These are phyloP conservation scores for Timandra comae DNA, from an alignment of 2,888 invertebrate species.

Conservation along the genomic window DNA sequence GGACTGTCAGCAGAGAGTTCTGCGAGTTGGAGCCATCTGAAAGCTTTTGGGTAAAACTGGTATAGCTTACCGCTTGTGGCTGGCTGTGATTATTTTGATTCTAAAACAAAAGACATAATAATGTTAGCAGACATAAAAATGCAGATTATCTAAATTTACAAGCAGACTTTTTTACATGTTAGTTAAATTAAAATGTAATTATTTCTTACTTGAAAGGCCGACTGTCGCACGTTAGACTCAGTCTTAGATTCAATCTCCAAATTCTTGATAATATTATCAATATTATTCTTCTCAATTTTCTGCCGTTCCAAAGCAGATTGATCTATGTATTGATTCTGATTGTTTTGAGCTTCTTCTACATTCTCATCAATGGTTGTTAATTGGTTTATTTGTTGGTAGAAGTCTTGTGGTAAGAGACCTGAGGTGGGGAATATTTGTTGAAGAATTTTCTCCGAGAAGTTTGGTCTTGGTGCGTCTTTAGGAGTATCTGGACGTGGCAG, in stretches of 20 bases:
- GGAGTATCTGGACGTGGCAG: slow-evolving; percentile 5
- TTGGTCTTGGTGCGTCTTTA: slow-evolving; percentile 4
- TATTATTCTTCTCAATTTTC: not conserved
- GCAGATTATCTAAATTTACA: not conserved
- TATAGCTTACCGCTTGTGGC: slow-evolving; percentile 50
- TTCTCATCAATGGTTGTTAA: too few relatives aligned
- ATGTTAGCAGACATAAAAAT: too few relatives aligned
- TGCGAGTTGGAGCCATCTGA: slow-evolving; percentile 18
- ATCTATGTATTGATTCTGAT: too few relatives aligned
- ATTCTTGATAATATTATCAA: slow-evolving; percentile 3
- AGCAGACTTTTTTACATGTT: too few relatives aligned
- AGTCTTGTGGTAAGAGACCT: slow-evolving; percentile 3
- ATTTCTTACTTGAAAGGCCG: too few relatives aligned
- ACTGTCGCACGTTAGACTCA: too few relatives aligned
- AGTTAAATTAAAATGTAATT: too few relatives aligned
- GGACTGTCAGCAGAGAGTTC: not conserved
- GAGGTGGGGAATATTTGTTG: not conserved
- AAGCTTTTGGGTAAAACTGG: slow-evolving; percentile 47
- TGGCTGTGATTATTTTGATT: slow-evolving; percentile 40
- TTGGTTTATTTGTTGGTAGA: slow-evolving; percentile 14
- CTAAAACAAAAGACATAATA: slow-evolving; percentile 33
- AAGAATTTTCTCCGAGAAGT: slow-evolving; percentile 3
- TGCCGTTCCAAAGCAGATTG: too few relatives aligned
- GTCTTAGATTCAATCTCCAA: not conserved
- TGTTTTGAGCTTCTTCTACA: too few relatives aligned